These are phyloP conservation scores for Carcinoscorpius rotundicauda DNA, from an alignment of 1,140 invertebrate species.

Conservation along the genomic window DNA sequence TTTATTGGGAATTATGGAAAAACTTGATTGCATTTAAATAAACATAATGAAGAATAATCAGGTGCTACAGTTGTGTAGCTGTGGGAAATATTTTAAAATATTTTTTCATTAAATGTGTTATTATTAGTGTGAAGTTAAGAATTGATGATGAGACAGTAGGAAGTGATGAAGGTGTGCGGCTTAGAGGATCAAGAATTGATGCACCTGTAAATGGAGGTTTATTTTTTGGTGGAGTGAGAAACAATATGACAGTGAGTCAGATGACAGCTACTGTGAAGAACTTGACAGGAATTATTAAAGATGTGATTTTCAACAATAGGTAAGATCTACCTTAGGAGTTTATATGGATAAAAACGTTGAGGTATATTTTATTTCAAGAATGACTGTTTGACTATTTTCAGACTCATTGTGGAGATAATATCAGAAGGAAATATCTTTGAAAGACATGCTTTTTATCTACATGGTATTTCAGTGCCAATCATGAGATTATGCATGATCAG, in stretches of 20 bases:
- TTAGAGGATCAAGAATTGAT: constrained; percentile 34
- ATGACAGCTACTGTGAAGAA: constrained; percentile 41
- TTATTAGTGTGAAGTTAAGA: constrained; percentile 14
- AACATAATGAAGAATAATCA: too few relatives aligned
- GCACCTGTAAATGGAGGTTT: constrained; percentile 36
- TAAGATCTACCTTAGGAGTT: constrained; percentile 29
- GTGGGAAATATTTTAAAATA: not conserved
- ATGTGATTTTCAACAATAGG: constrained; percentile 65
- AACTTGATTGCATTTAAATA: too few relatives aligned
- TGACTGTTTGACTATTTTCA: constrained; percentile 1
- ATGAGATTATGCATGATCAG: too few relatives aligned
- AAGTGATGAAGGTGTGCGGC: not conserved
- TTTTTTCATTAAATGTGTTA: constrained; percentile 1
- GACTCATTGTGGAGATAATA: too few relatives aligned
- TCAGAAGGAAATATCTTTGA: too few relatives aligned
- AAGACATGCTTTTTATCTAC: too few relatives aligned
- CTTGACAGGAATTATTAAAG: constrained; percentile 58
- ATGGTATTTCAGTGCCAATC: too few relatives aligned
- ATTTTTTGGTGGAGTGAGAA: constrained; percentile 51
- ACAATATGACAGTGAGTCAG: constrained; percentile 37
- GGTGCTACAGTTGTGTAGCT: not conserved
- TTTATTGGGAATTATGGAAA: too few relatives aligned
- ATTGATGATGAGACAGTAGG: constrained; percentile 43
- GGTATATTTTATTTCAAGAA: constrained; percentile 1
- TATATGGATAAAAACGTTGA: constrained; percentile 20